Evolutionary conservation across 1,140 invertebrate genomes (phyloP).

Genomic region (Hyphantria cunea): DNA sequence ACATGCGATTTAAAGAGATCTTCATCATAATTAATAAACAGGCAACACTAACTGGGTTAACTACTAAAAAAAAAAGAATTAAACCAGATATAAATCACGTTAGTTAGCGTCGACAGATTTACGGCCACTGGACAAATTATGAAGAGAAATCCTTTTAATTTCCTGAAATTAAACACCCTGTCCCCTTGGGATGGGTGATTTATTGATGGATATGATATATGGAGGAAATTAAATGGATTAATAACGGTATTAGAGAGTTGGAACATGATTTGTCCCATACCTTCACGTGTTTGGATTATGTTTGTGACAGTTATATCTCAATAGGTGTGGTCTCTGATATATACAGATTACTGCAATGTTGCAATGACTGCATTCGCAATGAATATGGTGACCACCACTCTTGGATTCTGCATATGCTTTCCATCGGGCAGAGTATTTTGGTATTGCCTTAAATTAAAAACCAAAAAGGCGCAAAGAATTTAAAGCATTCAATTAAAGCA

Average conservation of each 20-base stretch:
- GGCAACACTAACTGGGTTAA: neutral
- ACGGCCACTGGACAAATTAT: conserved; percentile 18
- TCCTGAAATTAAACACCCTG: conserved; percentile 9
- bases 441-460: too few species aligned
- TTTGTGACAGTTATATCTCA: too few species aligned
- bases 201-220: conserved; percentile 1
- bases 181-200: neutral
- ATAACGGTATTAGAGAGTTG: neutral
- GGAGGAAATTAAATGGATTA: neutral
- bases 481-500: too few species aligned
- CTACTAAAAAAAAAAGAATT: neutral
- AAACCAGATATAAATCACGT: conserved; percentile 5
- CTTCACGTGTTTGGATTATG: neutral
- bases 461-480: too few species aligned
- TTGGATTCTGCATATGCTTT: too few species aligned
- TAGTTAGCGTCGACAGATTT: conserved; percentile 25
- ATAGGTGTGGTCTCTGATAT: too few species aligned
- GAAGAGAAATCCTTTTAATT: conserved; percentile 14
- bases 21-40: too few species aligned
- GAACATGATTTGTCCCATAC: neutral
- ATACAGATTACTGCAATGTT: too few species aligned
- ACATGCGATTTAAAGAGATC: too few species aligned
- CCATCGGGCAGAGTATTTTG: too few species aligned
- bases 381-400: too few species aligned
- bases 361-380: too few species aligned